Conservation (phyloP, 1,140 invertebrate genomes). For the Meloidogyne floridensis region DNA sequence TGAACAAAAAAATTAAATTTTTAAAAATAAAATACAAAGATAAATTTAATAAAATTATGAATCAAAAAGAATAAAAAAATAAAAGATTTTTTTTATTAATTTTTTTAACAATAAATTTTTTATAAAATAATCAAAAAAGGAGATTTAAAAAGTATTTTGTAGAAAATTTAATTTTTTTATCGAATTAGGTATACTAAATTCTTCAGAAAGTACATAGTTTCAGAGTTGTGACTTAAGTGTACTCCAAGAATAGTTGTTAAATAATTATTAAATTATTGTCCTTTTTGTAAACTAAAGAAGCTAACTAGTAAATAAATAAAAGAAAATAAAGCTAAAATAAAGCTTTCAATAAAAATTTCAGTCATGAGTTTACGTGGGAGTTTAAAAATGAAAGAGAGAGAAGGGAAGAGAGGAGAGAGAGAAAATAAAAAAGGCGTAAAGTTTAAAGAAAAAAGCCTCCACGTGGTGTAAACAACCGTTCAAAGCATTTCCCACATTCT, state of each 20-base stretch:
- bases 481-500: not conserved
- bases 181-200: not conserved
- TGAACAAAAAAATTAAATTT: too few species aligned
- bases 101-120: too few species aligned
- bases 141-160: not conserved
- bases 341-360: not conserved
- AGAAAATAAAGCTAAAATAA: not conserved
- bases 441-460: conserved; percentile 8
- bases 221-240: not conserved
- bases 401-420: not conserved
- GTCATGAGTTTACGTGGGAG: conserved; percentile 5
- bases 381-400: not conserved
- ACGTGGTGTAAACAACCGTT: conserved; percentile 1
- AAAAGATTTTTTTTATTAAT: too few species aligned
- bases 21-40: too few species aligned
- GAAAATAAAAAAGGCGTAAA: not conserved
- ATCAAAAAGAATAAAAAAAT: too few species aligned
- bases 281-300: not conserved
- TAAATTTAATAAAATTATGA: too few species aligned
- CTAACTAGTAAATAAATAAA: not conserved
- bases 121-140: too few species aligned
- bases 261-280: not conserved
- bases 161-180: not conserved
- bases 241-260: not conserved
- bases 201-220: not conserved